Conservation (phyloP, 2,113 vertebrate species). For the Aphyosemion australe region DNA sequence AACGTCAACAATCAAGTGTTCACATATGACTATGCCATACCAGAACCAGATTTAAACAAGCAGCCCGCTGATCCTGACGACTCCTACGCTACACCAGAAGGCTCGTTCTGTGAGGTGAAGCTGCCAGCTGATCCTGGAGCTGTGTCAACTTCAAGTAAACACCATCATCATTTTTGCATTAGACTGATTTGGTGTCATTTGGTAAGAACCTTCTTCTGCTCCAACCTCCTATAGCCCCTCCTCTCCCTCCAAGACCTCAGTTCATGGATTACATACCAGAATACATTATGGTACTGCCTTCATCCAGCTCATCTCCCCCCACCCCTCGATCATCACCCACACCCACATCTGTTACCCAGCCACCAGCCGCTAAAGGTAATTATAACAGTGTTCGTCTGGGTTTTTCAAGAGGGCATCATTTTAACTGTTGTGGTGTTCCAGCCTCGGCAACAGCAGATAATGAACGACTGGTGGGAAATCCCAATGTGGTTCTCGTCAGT, state of each 20-base stretch:
- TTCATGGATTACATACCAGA: slow-evolving; percentile 58
- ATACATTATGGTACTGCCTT: slow-evolving; percentile 57
- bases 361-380: slow-evolving; percentile 18
- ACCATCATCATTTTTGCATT: background rate
- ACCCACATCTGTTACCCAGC: background rate
- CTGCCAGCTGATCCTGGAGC: background rate
- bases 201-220: background rate
- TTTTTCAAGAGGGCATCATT: background rate
- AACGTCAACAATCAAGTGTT: slow-evolving; percentile 2
- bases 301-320: background rate
- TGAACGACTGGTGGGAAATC: slow-evolving; percentile 69
- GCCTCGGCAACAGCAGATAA: slow-evolving; percentile 36
- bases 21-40: slow-evolving; percentile 35
- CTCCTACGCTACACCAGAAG: slow-evolving; percentile 37
- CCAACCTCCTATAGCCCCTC: slow-evolving; percentile 44
- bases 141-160: slow-evolving; percentile 35
- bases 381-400: background rate
- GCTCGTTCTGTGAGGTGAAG: slow-evolving; percentile 16
- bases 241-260: slow-evolving; percentile 58
- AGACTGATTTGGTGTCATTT: background rate
- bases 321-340: slow-evolving; percentile 9
- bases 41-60: slow-evolving; percentile 8
- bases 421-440: background rate
- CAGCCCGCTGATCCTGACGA: slow-evolving; percentile 35
- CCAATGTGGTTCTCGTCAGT: slow-evolving; percentile 76